Base-by-base conservation (phyloP, 2,113 vertebrate genomes). In the Anser cygnoides region DNA sequence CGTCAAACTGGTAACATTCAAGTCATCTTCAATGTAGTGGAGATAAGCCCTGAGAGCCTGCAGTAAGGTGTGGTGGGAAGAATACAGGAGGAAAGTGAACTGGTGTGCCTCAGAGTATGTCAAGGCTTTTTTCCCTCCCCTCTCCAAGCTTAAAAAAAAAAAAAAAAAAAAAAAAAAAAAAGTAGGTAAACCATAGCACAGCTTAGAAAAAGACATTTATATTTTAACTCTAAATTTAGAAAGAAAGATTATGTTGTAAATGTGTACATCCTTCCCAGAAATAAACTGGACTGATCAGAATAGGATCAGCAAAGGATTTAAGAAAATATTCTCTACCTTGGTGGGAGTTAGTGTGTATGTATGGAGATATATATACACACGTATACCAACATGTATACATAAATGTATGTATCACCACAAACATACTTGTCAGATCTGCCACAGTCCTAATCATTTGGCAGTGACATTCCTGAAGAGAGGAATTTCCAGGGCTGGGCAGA, bases 1-100 rank as follows among this genome's bases (percentile, higher is more conserved):
- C n/a, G 62, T 80, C 50, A 76, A 87, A 10, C 39, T 37, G 63
- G 62, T 23, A 84, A 23, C 26, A 5, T 23, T 12, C 18, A 25
- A 61, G 44, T 17, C 0, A 0, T 17, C 31, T 29, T 43, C 58
- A n/a, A 13, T 0, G 16, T 5, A 6, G 15, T 2, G 14, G n/a
- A 55, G 81, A 31, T 13, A 77, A 85, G 26, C 20, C 41, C 81
- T 1, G 18, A 31, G 57, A 77, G 49, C 1, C 31, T 46, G 17
- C 39, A 41, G 20, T 1, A 49, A 73, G 55, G 44, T 44, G 28
- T 41, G 22, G 46, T 21, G 19, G 46, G 3, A 89, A 66, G 25
- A 59, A 71, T 0, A 13, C 3, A n/a, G 25, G 12, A 68, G 44
- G 9, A 33, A 49, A 63, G 13, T 1, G 13, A 86, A 18, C 22